Evolutionary conservation across 2,797 vertebrate genomes (phyloP).

Genomic region (Anas acuta): DNA sequence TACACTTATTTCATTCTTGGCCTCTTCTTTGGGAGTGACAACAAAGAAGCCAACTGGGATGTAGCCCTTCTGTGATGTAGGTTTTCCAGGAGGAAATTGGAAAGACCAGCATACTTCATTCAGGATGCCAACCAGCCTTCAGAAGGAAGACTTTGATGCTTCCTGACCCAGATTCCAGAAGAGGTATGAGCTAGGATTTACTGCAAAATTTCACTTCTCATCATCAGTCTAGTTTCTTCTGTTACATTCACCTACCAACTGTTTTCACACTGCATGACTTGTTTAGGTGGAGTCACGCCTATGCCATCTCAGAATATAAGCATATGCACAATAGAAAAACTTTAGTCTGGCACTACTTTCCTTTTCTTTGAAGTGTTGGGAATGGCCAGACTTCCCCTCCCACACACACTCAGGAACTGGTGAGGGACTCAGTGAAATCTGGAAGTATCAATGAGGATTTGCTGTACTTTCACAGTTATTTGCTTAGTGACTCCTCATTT

Average conservation of each 20-base stretch:
- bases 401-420: neutral
- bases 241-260: conserved; percentile 22
- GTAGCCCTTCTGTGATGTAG: neutral
- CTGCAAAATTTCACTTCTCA: neutral
- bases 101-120: neutral
- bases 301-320: conserved; percentile 5
- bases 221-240: neutral
- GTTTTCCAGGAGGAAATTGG: neutral
- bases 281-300: conserved; percentile 15
- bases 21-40: neutral
- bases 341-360: conserved; percentile 33
- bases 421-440: conserved; percentile 10
- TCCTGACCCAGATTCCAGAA: neutral
- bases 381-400: conserved; percentile 39
- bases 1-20: neutral
- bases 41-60: neutral
- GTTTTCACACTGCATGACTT: conserved; percentile 32
- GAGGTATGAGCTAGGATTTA: neutral
- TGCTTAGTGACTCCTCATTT: neutral
- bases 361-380: neutral
- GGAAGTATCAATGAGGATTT: conserved; percentile 17
- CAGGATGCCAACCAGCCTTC: neutral
- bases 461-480: neutral
- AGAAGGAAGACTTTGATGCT: neutral
- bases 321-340: conserved; percentile 42